Evolutionary conservation across 2,888 invertebrate species (phyloP).

Genomic region (Tanaodytes sp.): DNA sequence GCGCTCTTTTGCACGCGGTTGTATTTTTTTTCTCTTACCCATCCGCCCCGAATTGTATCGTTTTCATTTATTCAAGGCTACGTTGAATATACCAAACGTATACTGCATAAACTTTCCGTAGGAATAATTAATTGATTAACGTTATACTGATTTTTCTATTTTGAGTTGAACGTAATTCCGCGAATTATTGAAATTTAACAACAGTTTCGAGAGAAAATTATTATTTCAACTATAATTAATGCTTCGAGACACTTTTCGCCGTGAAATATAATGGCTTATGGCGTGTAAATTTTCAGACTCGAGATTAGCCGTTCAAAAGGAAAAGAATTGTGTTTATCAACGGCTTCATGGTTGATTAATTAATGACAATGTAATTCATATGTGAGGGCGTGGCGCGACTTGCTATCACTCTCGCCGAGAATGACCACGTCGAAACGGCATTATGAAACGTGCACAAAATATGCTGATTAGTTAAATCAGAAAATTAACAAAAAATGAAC

Average conservation of each 20-base stretch:
- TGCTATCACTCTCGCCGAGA: slow-evolving; percentile 46
- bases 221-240: not conserved
- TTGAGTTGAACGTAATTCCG: too few relatives aligned
- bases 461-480: slow-evolving; percentile 50
- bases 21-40: too few relatives aligned
- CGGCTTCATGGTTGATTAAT: slow-evolving; percentile 53
- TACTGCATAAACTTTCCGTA: too few relatives aligned
- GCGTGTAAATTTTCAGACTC: not conserved
- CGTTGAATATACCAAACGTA: too few relatives aligned
- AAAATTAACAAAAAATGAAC: slow-evolving; percentile 1
- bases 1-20: slow-evolving; percentile 26
- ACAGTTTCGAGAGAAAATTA: too few relatives aligned
- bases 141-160: too few relatives aligned
- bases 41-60: too few relatives aligned
- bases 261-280: not conserved
- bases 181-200: too few relatives aligned
- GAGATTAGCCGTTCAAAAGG: slow-evolving; percentile 11
- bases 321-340: slow-evolving; percentile 46
- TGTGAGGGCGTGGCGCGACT: slow-evolving; percentile 45
- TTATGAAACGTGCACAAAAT: slow-evolving; percentile 51
- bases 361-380: slow-evolving; percentile 53
- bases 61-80: too few relatives aligned
- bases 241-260: not conserved
- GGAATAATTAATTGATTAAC: too few relatives aligned
- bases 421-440: slow-evolving; percentile 51